These are phyloP conservation scores for Poecilia wingei DNA, from an alignment of 2,797 vertebrate genomes.

Conservation along the genomic window DNA sequence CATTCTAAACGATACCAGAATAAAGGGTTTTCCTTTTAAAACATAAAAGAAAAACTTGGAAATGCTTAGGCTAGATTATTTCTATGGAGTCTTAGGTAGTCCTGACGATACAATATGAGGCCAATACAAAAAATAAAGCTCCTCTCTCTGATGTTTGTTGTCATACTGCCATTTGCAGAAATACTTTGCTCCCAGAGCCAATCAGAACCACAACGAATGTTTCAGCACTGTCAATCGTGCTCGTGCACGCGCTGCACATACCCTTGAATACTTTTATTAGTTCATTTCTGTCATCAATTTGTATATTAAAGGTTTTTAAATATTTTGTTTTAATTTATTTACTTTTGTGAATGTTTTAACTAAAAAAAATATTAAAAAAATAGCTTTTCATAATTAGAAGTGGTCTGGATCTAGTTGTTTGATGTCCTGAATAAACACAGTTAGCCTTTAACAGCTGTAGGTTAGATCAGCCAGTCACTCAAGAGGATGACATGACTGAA, in stretches of 20 bases:
- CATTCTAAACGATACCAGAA: not conserved
- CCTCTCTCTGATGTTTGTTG: no score
- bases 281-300: not conserved
- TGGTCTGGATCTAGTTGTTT: slow-evolving; percentile 22
- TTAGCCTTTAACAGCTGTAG: slow-evolving; percentile 40
- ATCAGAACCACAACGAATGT: no score
- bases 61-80: not conserved
- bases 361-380: slow-evolving; percentile 34
- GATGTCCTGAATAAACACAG: slow-evolving; percentile 31
- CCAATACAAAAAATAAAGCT: not conserved
- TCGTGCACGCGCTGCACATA: no score
- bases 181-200: no score
- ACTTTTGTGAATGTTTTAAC: slow-evolving; percentile 8
- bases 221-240: no score
- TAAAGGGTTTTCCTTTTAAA: not conserved
- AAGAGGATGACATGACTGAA: slow-evolving; percentile 40
- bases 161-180: no score
- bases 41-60: not conserved
- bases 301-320: not conserved
- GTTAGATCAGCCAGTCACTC: slow-evolving; percentile 44
- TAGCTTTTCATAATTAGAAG: slow-evolving; percentile 14
- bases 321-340: no score
- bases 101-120: no score
- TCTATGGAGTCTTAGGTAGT: not conserved
- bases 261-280: not conserved